Evolutionary conservation across 2,888 invertebrate species (phyloP).

Genomic region (Andrena fulva): DNA sequence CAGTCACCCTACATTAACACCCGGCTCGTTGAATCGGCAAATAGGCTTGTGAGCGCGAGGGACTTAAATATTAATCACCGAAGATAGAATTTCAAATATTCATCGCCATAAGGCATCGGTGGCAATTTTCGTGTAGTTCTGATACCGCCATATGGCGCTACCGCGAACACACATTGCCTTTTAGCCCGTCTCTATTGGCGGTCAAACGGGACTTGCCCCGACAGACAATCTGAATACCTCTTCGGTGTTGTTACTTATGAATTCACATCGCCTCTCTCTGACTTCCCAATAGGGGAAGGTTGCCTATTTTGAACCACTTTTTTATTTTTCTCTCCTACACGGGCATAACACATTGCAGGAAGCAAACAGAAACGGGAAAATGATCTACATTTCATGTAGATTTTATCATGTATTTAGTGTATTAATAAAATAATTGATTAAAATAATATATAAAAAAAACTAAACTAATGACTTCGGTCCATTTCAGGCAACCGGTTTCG

Average conservation of each 20-base stretch:
- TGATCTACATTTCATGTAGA: no score
- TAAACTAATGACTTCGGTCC: no score
- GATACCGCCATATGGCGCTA: slow-evolving; percentile 6
- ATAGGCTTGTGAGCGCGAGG: not conserved
- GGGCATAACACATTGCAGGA: no score
- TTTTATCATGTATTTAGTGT: no score
- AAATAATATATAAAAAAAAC: no score
- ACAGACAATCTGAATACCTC: not conserved
- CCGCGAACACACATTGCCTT: slow-evolving; percentile 1
- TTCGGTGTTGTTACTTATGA: not conserved
- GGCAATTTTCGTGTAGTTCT: not conserved
- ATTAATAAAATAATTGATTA: no score
- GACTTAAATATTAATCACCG: not conserved
- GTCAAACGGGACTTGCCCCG: not conserved
- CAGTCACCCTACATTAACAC: no score
- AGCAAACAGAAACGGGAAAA: no score
- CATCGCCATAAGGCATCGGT: not conserved
- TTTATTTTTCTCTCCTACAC: no score
- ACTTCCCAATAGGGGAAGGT: not conserved
- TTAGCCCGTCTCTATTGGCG: not conserved
- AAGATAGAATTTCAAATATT: slow-evolving; percentile 8
- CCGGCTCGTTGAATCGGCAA: not conserved
- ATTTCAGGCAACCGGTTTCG: no score
- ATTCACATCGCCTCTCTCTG: not conserved
- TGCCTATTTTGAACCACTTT: no score